Percentiles rank a stretch among this genome's conserved stretches.
Evolutionary conservation across 2,797 vertebrate genomes (phyloP).

Genomic region (Acanthornis magna): DNA sequence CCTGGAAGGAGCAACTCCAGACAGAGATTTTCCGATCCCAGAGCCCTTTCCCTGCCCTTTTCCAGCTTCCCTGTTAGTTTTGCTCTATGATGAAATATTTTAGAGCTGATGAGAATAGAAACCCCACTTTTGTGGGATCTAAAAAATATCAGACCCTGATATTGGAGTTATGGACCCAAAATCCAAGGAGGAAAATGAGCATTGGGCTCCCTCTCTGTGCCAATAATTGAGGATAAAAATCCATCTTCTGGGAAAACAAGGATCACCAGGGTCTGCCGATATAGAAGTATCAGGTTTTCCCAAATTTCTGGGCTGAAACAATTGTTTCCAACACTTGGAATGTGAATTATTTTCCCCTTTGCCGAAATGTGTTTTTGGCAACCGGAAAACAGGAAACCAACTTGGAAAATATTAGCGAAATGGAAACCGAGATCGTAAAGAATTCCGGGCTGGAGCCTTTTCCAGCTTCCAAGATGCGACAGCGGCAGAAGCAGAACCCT

Average conservation of each 20-base stretch:
- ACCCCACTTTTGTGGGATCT: not conserved
- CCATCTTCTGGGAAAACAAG: not conserved
- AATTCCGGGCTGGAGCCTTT: not conserved
- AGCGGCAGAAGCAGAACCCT: not conserved
- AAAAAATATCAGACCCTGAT: not conserved
- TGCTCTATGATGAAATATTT: not conserved
- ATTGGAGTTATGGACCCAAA: not conserved
- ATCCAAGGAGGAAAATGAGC: rapidly evolving
- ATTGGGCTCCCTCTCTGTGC: rapidly evolving
- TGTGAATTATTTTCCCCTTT: not conserved
- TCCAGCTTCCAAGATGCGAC: not conserved
- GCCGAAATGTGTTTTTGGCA: constrained; percentile 8
- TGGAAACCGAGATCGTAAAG: not conserved
- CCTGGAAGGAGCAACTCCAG: not conserved
- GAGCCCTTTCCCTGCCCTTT: not conserved
- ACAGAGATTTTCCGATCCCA: not conserved
- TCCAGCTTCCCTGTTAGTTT: not conserved
- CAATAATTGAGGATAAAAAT: not conserved
- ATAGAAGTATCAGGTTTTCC: not conserved
- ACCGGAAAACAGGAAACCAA: constrained; percentile 29
- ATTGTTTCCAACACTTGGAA: not conserved
- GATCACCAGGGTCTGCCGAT: not conserved
- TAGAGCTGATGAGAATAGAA: not conserved
- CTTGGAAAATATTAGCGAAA: constrained; percentile 27
- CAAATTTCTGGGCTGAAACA: not conserved